These are phyloP conservation scores for Sander vitreus DNA, from an alignment of 2,113 vertebrate genomes.

Conservation along the genomic window DNA sequence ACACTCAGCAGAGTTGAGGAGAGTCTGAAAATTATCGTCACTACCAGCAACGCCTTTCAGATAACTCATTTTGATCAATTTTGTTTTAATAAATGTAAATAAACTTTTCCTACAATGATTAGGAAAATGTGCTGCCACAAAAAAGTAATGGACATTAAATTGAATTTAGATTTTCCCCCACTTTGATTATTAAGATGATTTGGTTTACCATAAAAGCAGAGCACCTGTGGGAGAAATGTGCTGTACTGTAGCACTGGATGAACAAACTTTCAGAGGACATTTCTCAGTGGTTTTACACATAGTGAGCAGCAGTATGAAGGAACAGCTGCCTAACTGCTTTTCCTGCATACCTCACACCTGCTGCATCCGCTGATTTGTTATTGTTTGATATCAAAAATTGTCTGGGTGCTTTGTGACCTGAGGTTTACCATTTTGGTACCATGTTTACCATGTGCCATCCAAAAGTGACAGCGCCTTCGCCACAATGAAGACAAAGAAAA, in stretches of 20 bases:
- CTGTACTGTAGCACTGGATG: background rate
- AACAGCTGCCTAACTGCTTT: constrained; percentile 23
- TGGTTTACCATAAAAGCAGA: background rate
- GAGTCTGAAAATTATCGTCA: background rate
- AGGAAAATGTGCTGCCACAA: background rate
- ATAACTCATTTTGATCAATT: background rate
- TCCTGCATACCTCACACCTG: background rate
- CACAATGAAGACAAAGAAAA: background rate
- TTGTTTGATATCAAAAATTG: background rate
- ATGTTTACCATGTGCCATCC: no score
- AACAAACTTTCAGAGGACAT: background rate
- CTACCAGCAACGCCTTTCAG: background rate
- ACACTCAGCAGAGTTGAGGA: background rate
- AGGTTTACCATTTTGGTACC: no score
- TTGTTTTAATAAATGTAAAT: background rate
- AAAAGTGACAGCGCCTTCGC: no score
- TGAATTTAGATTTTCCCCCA: background rate
- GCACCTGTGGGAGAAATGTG: background rate
- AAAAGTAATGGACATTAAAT: constrained; percentile 4
- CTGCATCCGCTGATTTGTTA: background rate
- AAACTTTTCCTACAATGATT: background rate
- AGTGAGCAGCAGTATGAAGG: constrained; percentile 18
- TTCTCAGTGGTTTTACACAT: constrained; percentile 32
- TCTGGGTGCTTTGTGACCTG: no score
- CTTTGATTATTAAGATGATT: background rate